Evolutionary conservation across 2,888 invertebrate species (phyloP), one percentile per base, ranked within the genome.

Genomic region (Autographa pulchrina): DNA sequence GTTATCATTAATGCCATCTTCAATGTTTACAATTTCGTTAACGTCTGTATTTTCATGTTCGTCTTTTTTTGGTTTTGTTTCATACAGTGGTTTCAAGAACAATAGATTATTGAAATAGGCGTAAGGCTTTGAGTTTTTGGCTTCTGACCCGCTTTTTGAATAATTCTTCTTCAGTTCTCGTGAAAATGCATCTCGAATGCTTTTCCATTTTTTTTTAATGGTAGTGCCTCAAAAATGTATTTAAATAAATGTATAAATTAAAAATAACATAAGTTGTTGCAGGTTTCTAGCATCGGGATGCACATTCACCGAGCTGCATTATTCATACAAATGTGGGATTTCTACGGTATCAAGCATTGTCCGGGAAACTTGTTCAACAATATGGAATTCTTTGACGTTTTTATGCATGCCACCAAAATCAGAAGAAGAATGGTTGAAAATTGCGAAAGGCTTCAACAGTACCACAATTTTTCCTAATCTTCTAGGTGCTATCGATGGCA

Each of bases 241-340:
- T 32, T 32, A 32, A 32, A 32, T 32, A 32, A 32, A 32, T 32
- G 32, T 32, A 32, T 32, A 32, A 32, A 32, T 32, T 32, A 32
- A 32, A 32, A 32, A 32, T 32, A 32, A 32, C 32, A 32, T 32
- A 32, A 32, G 32, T 32, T 32, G 32, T 79, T 75, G 14, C 72
- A 75, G 75, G 74, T 77, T 72, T 74, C 75, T 77, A 68, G 68
- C 67, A 72, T 67, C 66, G 32, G 70, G 68, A 25, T 78, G 74
- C 41, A 76, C 72, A 69, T 76, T 76, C 69, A 65, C 72, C 72
- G 75, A 78, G 72, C 58, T 79, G 72, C 73, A 77, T 80, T 72
- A 77, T 69, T 74, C 70, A 72, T 79, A 72, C 48, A 69, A 71
- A 72, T 72, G 74, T 76, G 73, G 75, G 69, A 72, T 68, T 74